Evolutionary conservation across 2,888 invertebrate genomes (phyloP).

Genomic region (Temnothorax unifasciatus): DNA sequence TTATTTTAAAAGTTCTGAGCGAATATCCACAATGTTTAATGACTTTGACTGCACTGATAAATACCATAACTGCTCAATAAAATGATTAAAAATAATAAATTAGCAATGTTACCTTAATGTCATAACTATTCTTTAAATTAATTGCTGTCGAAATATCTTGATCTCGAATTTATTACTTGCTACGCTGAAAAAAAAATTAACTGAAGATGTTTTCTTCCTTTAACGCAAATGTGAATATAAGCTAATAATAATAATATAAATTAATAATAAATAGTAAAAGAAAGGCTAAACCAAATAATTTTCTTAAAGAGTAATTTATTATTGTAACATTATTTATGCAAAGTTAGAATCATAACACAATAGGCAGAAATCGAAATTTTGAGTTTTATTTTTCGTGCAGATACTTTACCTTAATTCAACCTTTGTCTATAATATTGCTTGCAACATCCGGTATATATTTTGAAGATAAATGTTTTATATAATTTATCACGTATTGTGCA

Average conservation of each 20-base stretch:
- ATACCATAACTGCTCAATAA: background rate
- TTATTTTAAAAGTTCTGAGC: background rate
- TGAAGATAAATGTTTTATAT: background rate
- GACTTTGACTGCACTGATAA: background rate
- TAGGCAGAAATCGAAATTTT: background rate
- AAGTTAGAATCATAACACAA: background rate
- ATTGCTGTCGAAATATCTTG: background rate
- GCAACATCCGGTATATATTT: background rate
- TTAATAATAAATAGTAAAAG: background rate
- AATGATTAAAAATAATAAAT: slow-evolving; percentile 2
- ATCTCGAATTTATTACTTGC: background rate
- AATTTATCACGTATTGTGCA: background rate
- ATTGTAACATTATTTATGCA: background rate
- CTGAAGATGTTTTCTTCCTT: background rate
- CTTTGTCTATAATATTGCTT: too few relatives aligned
- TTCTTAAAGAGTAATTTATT: background rate
- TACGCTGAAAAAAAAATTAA: background rate
- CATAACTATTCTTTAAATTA: background rate
- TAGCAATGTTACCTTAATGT: background rate
- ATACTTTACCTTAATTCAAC: background rate
- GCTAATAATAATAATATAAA: background rate
- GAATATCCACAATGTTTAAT: background rate
- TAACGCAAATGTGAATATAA: background rate
- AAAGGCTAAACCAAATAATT: background rate
- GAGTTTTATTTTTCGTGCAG: background rate